Base-by-base conservation (phyloP, 2,113 vertebrate genomes). In the Callionymus lyra region DNA sequence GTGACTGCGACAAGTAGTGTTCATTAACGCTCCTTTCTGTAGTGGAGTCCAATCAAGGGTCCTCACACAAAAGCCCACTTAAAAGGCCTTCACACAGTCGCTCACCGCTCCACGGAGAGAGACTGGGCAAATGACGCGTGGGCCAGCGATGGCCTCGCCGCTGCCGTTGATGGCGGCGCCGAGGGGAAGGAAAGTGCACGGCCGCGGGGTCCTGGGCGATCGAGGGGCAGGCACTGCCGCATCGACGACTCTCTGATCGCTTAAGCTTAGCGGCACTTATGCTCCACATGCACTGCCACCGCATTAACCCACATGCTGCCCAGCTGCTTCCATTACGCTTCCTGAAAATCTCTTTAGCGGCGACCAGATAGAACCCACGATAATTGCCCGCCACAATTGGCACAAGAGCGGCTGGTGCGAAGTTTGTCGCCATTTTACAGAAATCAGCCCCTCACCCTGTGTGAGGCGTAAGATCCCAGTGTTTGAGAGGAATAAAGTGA, bases 101-200 rank as follows among this genome's bases (percentile, higher is more conserved):
- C 58, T 33, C 54, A 19, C 38, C 31, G 44, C 34, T 46, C 46
- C 54, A 49, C 52, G 18, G 15, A 50, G 50, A 53, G 35, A 34
- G 4, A 32, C 49, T 17, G 51, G 63, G 55, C 50, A 10, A 61
- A 49, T 43, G 56, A 27, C 68, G 66, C 45, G 59, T 67, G 52
- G 76, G 74, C n/a, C 55, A 47, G 56, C 77, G 64, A 70, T 72
- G 70, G 74, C 63, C 70, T 70, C 65, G 62, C 59, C 53, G 60
- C 66, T 53, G 71, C 73, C 52, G 73, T 73, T 75, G 76, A 81
- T 79, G 58, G 67, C 56, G 69, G 66, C 66, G 73, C 67, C 69
- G 59, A 71, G 55, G 56, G 41, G 38, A 66, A 60, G 44, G 55
- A 45, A 58, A 61, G 46, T 52, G 52, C 38, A 54, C 47, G 38